Evolutionary conservation across 2,113 vertebrate species (phyloP).

Genomic region (Dicrurus megarhynchus): DNA sequence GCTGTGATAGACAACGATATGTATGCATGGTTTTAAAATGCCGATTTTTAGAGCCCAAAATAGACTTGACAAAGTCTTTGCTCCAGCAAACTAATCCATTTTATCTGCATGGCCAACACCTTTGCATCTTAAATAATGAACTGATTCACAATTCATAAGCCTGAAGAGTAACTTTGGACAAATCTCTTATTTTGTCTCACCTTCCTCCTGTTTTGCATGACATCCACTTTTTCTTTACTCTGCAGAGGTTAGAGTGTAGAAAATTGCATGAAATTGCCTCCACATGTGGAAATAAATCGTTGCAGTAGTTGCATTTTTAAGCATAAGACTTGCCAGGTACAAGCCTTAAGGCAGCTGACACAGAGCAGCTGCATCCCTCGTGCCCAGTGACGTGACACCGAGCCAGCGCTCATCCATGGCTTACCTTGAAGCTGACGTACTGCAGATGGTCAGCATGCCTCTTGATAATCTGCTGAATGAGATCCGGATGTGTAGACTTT

Average conservation of each 20-base stretch:
- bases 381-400: not conserved
- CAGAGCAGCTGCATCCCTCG: not conserved
- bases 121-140: not conserved
- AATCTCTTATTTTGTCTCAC: not conserved
- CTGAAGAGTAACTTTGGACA: not conserved
- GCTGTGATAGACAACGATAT: not conserved
- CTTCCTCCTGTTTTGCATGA: not conserved
- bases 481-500: slow-evolving; percentile 88
- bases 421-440: slow-evolving; percentile 90
- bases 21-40: rapidly evolving
- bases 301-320: not conserved
- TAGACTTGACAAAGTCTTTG: not conserved
- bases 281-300: rapidly evolving
- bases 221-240: not conserved
- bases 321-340: not conserved
- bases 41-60: not conserved
- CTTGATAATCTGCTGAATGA: slow-evolving; percentile 93
- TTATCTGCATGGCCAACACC: not conserved
- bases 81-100: not conserved
- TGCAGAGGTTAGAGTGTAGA: not conserved
- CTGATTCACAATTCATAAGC: not conserved
- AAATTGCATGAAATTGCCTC: rapidly evolving
- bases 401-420: not conserved
- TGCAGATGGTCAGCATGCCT: slow-evolving; percentile 86
- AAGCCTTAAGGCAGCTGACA: not conserved